Evolutionary conservation across 2,113 vertebrate genomes (phyloP).

Genomic region (Cephalopterus ornatus): DNA sequence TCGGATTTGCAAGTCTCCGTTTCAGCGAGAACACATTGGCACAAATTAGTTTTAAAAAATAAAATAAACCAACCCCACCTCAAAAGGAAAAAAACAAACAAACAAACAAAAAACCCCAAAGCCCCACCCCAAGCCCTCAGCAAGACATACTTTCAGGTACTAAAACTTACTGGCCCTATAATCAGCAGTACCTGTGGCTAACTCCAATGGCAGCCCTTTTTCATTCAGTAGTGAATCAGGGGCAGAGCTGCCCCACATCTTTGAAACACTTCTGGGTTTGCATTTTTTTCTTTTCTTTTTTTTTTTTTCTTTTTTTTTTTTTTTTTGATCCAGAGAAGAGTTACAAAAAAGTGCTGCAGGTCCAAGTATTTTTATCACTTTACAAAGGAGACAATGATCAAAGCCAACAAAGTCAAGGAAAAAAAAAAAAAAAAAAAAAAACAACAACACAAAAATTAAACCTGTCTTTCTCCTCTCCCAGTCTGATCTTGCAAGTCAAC

Average conservation of each 20-base stretch:
- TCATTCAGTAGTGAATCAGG: constrained; percentile 74
- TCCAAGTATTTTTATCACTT: constrained; percentile 63
- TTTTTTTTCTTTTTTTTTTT: constrained; percentile 43
- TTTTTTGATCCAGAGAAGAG: constrained; percentile 62
- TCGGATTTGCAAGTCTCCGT: neutral
- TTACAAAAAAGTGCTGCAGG: constrained; percentile 72
- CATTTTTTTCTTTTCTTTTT: constrained; percentile 33
- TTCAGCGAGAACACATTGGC: constrained; percentile 61
- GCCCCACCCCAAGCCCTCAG: constrained; percentile 22
- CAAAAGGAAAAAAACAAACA: neutral
- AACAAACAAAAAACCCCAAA: too few species aligned
- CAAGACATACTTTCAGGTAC: constrained; percentile 75
- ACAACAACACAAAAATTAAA: neutral
- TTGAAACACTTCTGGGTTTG: constrained; percentile 67
- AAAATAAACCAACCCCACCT: neutral
- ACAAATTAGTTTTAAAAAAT: constrained; percentile 28
- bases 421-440: neutral
- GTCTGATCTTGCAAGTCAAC: neutral
- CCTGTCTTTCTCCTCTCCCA: constrained; percentile 58
- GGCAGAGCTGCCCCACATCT: constrained; percentile 40
- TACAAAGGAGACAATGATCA: constrained; percentile 70
- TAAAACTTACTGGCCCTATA: constrained; percentile 72
- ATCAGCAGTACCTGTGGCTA: constrained; percentile 74
- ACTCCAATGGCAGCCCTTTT: constrained; percentile 60
- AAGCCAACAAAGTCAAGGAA: constrained; percentile 69